Base-by-base conservation (phyloP, 2,113 vertebrate species). In the Oriolus oriolus region DNA sequence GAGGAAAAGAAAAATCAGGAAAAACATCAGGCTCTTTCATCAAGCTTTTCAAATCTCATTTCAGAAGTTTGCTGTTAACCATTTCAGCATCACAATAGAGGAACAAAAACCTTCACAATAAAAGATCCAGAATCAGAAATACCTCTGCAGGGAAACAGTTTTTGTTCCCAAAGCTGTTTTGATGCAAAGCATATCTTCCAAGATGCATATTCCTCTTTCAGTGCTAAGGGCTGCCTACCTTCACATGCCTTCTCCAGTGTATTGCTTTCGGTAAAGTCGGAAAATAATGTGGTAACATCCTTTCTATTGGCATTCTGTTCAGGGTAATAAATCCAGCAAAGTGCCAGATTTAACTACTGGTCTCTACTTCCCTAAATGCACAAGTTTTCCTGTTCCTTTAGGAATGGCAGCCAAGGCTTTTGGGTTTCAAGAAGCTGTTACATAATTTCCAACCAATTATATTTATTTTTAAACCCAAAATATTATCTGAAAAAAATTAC, bases 1-100 rank as follows among this genome's bases (percentile, higher is more conserved):
- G 88, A 96, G 81, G 92, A 93, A 93, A 96, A 88, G 90, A 92
- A 96, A 94, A 96, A 95, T 93, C 90, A 89, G 83, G 79, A 35
- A 94, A 94, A 96, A 93, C 74, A 93, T 97, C 88, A 84, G 90
- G 56, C 52, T 90, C 81, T 89, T 95, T 93, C 90, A 93, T 93
- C 83, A 92, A 18, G 87, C 83, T 93, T 96, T 96, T 90, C 69
- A 94, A 89, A 95, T 93, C 77, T 93, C 45, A 92, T 95, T 93
- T 95, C 68, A 82, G 65, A 95, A 95, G 83, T 94, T 91, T 94
- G 26, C 53, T 86, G 82, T 95, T 97, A 97, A 97, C 95, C 28
- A 83, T 96, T 94, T 95, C 91, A 35, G 61, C 86, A 45, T 82
- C 84, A 80, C 1, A 12, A 28, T 4, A 42, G 20, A 65, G 44